Conservation (phyloP, 1,140 invertebrate species). For the Drosophila lacertosa region DNA sequence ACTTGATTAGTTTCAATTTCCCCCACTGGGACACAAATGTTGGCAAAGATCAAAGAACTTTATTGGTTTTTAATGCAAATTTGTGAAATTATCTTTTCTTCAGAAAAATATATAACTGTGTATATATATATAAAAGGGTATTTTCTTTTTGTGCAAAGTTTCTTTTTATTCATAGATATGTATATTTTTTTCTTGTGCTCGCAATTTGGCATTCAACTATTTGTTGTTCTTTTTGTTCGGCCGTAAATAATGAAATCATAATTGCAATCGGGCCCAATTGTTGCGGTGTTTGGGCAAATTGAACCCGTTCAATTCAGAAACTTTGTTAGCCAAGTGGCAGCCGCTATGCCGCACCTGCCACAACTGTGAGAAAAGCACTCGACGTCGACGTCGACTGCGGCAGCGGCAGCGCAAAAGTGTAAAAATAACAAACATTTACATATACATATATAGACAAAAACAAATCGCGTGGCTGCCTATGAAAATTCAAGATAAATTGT, state of each 20-base stretch:
- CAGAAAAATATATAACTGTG: background rate
- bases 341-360: conserved; percentile 70
- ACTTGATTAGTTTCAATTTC: no score
- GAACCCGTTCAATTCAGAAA: background rate
- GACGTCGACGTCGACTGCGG: conserved; percentile 27
- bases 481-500: conserved; percentile 55
- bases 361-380: conserved; percentile 56
- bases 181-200: conserved; percentile 13
- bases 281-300: background rate
- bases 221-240: conserved; percentile 6
- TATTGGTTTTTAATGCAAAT: no score
- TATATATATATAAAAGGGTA: conserved; percentile 12
- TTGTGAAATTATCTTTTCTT: no score
- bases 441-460: conserved; percentile 27
- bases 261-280: conserved; percentile 31
- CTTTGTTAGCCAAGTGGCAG: conserved; percentile 49
- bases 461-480: conserved; percentile 34
- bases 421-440: conserved; percentile 70
- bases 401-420: conserved; percentile 54
- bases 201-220: conserved; percentile 27
- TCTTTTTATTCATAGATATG: background rate
- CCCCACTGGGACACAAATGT: no score
- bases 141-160: background rate
- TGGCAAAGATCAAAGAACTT: no score
- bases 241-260: conserved; percentile 55